Evolutionary conservation across 1,140 invertebrate species (phyloP).

Genomic region (Theocolax elegans): DNA sequence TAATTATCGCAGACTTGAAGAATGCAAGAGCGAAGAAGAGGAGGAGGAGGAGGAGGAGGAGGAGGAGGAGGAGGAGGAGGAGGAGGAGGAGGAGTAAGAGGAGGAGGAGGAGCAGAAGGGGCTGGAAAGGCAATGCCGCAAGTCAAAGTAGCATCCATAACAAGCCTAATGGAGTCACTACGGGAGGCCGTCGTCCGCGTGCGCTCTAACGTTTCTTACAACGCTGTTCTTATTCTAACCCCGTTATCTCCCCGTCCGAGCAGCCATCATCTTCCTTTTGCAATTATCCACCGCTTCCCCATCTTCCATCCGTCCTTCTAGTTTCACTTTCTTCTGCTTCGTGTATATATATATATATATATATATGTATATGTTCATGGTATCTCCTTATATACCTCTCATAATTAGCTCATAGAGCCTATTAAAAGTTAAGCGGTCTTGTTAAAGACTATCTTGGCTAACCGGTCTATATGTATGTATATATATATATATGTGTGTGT

Average conservation of each 20-base stretch:
- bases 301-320: background rate
- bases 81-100: background rate
- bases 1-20: conserved; percentile 14
- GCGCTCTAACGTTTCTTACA: background rate
- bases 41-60: background rate
- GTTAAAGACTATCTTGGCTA: conserved; percentile 44
- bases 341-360: background rate
- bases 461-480: background rate
- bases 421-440: conserved; percentile 59
- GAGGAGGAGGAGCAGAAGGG: conserved; percentile 12
- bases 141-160: conserved; percentile 15
- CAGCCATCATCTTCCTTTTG: conserved; percentile 12
- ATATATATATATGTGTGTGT: no score
- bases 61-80: background rate
- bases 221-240: conserved; percentile 16
- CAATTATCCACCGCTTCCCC: conserved; percentile 13
- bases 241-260: background rate
- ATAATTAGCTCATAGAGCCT: conserved; percentile 60
- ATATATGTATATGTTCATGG: background rate
- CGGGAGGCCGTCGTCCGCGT: background rate
- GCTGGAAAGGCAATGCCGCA: background rate
- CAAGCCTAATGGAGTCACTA: conserved; percentile 22
- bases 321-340: conserved; percentile 10
- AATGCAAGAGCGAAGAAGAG: background rate
- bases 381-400: conserved; percentile 31